A percentile compares a stretch with the other conserved stretches of the same genome.
These are phyloP conservation scores for Anthopleura xanthogrammica DNA, from an alignment of 92 coral and sea anemone species.

Conservation along the genomic window DNA sequence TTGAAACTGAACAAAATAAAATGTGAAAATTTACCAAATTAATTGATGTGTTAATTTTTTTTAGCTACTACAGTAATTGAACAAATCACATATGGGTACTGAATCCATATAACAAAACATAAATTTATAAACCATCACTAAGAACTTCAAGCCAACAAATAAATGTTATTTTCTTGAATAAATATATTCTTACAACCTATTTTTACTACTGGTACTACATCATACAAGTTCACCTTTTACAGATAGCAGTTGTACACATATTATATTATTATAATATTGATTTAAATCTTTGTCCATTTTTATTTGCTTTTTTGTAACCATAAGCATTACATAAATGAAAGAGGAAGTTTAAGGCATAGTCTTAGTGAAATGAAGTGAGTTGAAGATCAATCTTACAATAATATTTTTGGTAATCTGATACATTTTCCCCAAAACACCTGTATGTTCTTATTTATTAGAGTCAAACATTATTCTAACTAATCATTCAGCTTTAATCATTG, in stretches of 20 bases:
- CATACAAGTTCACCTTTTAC: not conserved
- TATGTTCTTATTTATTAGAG: not conserved
- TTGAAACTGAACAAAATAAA: not conserved
- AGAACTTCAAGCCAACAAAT: too few species aligned
- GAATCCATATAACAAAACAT: not conserved
- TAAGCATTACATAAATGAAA: not conserved
- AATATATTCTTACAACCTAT: too few species aligned
- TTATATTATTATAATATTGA: not conserved
- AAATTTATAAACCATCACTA: not conserved
- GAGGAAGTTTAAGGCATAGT: not conserved
- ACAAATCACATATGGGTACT: not conserved
- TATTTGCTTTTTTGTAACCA: not conserved
- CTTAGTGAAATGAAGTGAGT: not conserved
- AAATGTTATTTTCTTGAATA: too few species aligned
- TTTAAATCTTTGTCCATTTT: not conserved
- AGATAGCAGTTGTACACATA: not conserved
- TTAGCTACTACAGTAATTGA: not conserved
- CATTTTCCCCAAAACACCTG: not conserved
- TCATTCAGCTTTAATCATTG: not conserved
- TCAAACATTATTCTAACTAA: not conserved
- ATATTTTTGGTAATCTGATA: not conserved
- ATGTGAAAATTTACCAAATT: not conserved
- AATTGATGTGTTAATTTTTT: not conserved
- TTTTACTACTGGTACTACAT: not conserved
- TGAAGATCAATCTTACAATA: not conserved